phyloP scores from a whole-genome alignment of 2,888 invertebrate genomes.

The Pilophorus perplexus region DNA sequence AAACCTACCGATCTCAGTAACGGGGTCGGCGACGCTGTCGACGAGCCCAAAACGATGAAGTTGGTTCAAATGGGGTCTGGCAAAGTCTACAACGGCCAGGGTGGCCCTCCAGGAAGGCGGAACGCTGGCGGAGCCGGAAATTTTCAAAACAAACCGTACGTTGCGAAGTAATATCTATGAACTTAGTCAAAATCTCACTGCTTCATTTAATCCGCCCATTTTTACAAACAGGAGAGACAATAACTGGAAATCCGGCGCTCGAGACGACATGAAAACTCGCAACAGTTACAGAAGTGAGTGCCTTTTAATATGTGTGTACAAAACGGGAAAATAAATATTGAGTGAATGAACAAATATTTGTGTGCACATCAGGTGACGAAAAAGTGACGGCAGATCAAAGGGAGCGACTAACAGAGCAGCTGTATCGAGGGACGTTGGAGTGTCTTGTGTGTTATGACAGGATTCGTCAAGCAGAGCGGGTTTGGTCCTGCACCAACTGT shows the following conservation, averaged over 20 bases:
- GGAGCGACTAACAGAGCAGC: slow-evolving; percentile 78
- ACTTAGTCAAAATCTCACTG: background rate
- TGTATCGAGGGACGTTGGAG: slow-evolving; percentile 78
- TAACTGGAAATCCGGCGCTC: slow-evolving; percentile 18
- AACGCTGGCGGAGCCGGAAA: slow-evolving; percentile 5
- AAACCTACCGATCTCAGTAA: slow-evolving; percentile 24
- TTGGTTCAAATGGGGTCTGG: no score
- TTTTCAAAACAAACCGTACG: slow-evolving; percentile 19
- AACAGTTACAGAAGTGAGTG: slow-evolving; percentile 36
- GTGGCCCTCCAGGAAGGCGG: background rate
- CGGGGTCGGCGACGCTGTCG: background rate
- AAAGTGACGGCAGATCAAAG: slow-evolving; percentile 57
- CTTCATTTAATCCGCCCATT: background rate
- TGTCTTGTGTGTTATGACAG: slow-evolving; percentile 93
- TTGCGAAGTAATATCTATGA: no score
- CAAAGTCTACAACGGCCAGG: no score
- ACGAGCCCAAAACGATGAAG: slow-evolving; percentile 1
- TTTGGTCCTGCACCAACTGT: slow-evolving; percentile 91
- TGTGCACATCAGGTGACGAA: slow-evolving; percentile 27
- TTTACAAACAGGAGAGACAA: slow-evolving; percentile 31
- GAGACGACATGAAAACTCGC: slow-evolving; percentile 35
- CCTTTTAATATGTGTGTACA: no score
- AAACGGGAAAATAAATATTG: no score
- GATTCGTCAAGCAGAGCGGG: slow-evolving; percentile 69
- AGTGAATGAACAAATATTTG: no score